Base-by-base conservation (phyloP, 1,140 invertebrate genomes). In the Tetragnatha versicolor region DNA sequence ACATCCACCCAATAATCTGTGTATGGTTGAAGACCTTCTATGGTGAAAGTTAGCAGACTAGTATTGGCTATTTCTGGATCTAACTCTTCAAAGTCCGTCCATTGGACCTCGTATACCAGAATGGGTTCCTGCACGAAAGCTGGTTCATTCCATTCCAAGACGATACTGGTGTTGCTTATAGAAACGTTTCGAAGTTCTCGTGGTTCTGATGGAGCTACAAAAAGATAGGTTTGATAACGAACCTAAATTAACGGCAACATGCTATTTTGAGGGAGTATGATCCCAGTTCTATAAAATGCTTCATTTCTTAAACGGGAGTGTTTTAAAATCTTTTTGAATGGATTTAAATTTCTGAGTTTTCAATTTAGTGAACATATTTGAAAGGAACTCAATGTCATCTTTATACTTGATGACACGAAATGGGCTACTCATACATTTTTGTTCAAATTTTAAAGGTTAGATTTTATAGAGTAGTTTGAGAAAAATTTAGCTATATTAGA, bases 171-270 rank as follows among this genome's bases (percentile, higher is more conserved):
- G 12, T 33, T 70, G 10, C 27, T 22, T 2, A n/a, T 22, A 3
- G 7, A 17, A 1, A 0, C 17, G 22, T 7, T 17, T 2, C 5
- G 22, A 4, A 70, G 2, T 7, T 70, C 27, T 37, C n/a, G 5
- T 5, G 68, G 68, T 9, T 49, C 45, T 2, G 20, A 37, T 3
- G 68, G 68, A 39, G 55, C 68, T 70, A n/a, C 25, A 53, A 53
- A 7, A 35, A 70, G n/a, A 37, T 14, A 47, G 20, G 42, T 12
- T 47, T 17, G 2, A 47, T 47, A 17, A 47, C 42, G 20, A n/a
- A n/a, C n/a, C n/a, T n/a, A n/a, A n/a, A n/a, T n/a, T n/a, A n/a
- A n/a, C n/a, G n/a, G n/a, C n/a, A n/a, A n/a, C n/a, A n/a, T n/a
- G n/a, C n/a, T n/a, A n/a, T n/a, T n/a, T n/a, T n/a, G n/a, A 45